Evolutionary conservation across 2,888 invertebrate species (phyloP).

Genomic region (Orthosia gothica): DNA sequence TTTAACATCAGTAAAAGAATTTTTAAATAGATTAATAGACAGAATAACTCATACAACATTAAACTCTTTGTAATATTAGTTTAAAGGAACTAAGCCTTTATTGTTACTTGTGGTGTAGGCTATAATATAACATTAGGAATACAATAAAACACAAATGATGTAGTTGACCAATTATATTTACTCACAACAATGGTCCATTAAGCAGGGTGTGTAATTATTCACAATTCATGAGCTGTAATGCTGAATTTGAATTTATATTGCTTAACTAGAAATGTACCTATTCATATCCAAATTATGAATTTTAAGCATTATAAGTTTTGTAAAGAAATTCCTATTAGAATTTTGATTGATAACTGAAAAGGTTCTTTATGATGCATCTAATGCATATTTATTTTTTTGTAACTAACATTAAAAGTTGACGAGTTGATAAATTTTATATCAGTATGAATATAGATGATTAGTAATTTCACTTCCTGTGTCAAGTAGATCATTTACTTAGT

Average conservation of each 20-base stretch:
- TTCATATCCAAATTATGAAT: not conserved
- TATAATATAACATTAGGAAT: not conserved
- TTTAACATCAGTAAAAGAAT: not conserved
- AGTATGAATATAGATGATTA: too few species aligned
- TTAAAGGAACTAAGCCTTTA: not conserved
- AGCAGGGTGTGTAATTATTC: constrained; percentile 14
- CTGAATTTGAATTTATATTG: constrained; percentile 30
- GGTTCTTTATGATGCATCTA: not conserved
- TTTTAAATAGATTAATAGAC: not conserved
- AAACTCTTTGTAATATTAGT: not conserved
- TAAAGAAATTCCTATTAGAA: not conserved
- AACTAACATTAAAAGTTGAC: not conserved
- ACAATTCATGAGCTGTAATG: constrained; percentile 31
- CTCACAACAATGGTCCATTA: constrained; percentile 36
- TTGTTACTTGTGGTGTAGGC: not conserved
- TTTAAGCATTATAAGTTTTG: not conserved
- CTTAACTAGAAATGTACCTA: not conserved
- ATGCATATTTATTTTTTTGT: not conserved
- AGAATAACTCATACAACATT: too few species aligned
- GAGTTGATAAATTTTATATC: too few species aligned
- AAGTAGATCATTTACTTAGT: too few species aligned
- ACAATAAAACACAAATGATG: constrained; percentile 1
- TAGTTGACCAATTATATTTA: constrained; percentile 10
- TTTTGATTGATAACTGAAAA: not conserved
- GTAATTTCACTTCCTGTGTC: too few species aligned